Percentiles rank a stretch among this genome's conserved stretches.
Evolutionary conservation across 1,140 invertebrate species (phyloP).

Genomic region (Batillaria attramentaria): DNA sequence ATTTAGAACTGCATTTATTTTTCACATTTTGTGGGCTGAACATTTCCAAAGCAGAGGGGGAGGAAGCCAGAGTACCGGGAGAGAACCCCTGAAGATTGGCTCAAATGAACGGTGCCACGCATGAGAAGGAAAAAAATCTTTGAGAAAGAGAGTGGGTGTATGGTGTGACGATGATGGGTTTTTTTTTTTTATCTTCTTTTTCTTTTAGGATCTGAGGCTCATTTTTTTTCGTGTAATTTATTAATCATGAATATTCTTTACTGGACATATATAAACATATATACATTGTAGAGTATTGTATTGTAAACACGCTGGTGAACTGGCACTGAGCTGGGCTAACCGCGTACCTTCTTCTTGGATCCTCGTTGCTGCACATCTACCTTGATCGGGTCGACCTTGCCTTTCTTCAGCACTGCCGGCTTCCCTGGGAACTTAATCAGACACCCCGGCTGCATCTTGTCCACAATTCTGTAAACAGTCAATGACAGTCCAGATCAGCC

Average conservation of each 20-base stretch:
- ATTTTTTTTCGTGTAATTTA: neutral
- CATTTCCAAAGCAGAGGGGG: no score
- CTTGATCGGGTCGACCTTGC: conserved; percentile 84
- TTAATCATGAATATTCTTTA: neutral
- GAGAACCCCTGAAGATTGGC: no score
- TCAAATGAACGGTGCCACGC: no score
- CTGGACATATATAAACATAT: neutral
- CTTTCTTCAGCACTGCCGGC: conserved; percentile 78
- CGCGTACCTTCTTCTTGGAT: conserved; percentile 88
- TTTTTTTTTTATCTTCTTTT: neutral
- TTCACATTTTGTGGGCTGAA: no score
- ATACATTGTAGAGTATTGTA: no score
- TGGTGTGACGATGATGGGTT: neutral
- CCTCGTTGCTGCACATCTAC: conserved; percentile 84
- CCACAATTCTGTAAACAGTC: conserved; percentile 75
- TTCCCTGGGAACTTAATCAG: conserved; percentile 78
- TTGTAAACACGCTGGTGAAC: no score
- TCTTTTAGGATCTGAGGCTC: neutral
- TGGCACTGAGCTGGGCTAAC: neutral
- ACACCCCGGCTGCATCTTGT: conserved; percentile 84
- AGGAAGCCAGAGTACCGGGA: no score
- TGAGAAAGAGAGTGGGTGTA: neutral
- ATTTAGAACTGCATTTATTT: no score
- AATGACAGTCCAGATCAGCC: no score
- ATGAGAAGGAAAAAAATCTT: neutral